Evolutionary conservation across 1,140 invertebrate species (phyloP), one percentile per base, ranked within the genome.

Genomic region (Babylonia areolata): DNA sequence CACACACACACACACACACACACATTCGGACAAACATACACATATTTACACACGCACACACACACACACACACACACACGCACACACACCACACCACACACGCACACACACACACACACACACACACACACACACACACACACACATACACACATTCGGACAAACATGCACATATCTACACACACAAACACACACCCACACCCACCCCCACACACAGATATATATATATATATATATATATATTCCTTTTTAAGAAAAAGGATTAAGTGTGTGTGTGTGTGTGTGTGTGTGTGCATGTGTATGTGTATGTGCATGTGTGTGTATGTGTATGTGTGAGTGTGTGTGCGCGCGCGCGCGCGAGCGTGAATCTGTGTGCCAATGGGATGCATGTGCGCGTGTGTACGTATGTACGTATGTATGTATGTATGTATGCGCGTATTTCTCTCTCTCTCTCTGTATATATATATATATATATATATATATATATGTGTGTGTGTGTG

Each of bases 401-500:
- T 20, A n/a, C 20, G 33, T 33, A 31, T 77, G 73, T 35, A 17
- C 15, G 73, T 75, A 28, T 75, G 73, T 75, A 17, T 75, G 73
- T 35, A 15, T 33, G 31, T 75, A 28, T 33, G 37, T 75, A 28
- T 75, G 31, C 28, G 73, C 15, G 31, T 33, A 17, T 75, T 11
- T 39, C 11, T 75, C 28, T 39, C 20, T 37, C 28, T 39, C 20
- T 37, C 28, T n/a, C n/a, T n/a, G n/a, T n/a, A n/a, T n/a, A n/a
- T n/a, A n/a, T n/a, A n/a, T n/a, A n/a, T n/a, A n/a, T 79, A 17
- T 79, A 33, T 23, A 17, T 39, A 17, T n/a, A 23, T 69, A 23
- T 69, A 23, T n/a, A 23, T 69, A 23, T 69, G 64, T n/a, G 64
- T 69, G 77, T 69, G 64, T 69, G 64, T 69, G 64, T 79, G 42